A percentile compares a stretch with the other conserved stretches of the same genome.
Conservation (phyloP, 2,113 vertebrate genomes). For the Lampris incognitus region DNA sequence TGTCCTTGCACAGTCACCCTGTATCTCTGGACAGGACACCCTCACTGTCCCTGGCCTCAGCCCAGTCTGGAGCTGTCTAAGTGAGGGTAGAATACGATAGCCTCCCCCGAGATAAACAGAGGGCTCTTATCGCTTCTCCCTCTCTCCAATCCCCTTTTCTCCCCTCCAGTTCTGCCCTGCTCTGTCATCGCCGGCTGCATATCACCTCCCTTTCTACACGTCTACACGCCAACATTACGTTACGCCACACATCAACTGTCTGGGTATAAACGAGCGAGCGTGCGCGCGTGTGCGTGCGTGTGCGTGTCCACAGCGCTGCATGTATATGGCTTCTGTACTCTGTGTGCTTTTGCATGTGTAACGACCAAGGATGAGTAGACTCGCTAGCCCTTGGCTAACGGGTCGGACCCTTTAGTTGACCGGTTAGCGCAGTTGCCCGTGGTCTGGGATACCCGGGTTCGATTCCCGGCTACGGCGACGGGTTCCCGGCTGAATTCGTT, state of each 20-base stretch:
- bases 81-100: constrained; percentile 11
- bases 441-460: no score
- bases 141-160: constrained; percentile 12
- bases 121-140: constrained; percentile 54
- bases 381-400: no score
- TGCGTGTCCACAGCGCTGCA: not conserved
- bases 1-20: constrained; percentile 39
- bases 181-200: constrained; percentile 51
- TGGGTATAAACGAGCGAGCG: constrained; percentile 26
- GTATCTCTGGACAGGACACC: constrained; percentile 32
- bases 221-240: constrained; percentile 19
- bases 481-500: no score
- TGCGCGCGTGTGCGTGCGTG: constrained; percentile 5
- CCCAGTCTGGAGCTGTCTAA: constrained; percentile 10
- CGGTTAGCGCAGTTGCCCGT: no score
- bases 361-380: no score
- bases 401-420: no score
- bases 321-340: not conserved
- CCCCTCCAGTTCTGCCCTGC: constrained; percentile 10
- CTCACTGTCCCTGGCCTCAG: constrained; percentile 17
- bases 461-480: no score
- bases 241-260: constrained; percentile 13
- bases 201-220: constrained; percentile 66
- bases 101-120: constrained; percentile 23
- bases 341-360: no score